These are phyloP conservation scores for Nymphalis io DNA, from an alignment of 1,140 invertebrate species.

Conservation along the genomic window DNA sequence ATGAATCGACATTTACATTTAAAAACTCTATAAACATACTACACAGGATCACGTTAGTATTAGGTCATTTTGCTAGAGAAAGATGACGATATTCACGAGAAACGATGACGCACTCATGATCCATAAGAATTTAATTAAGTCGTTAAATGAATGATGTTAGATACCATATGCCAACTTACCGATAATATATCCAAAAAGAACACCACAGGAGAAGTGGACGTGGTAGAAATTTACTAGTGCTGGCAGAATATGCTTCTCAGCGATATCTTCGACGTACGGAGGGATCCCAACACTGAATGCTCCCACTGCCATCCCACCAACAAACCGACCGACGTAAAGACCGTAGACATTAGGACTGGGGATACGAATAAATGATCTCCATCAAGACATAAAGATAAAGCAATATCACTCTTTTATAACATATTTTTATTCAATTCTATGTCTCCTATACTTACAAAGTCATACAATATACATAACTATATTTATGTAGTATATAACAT, in stretches of 20 bases:
- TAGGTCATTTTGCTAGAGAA: too few species aligned
- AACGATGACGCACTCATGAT: too few species aligned
- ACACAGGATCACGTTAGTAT: too few species aligned
- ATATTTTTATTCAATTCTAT: too few species aligned
- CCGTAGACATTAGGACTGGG: conserved; percentile 74
- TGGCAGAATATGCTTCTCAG: conserved; percentile 83
- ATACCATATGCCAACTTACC: conserved; percentile 66
- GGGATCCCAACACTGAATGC: conserved; percentile 84
- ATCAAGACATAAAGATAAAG: neutral
- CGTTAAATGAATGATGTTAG: neutral
- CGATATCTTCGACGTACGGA: conserved; percentile 85
- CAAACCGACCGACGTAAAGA: conserved; percentile 82
- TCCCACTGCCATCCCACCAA: conserved; percentile 84
- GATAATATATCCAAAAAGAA: conserved; percentile 83
- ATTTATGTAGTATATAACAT: too few species aligned
- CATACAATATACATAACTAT: too few species aligned
- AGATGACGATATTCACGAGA: too few species aligned
- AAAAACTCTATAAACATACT: too few species aligned
- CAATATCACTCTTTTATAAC: too few species aligned
- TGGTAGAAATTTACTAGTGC: conserved; percentile 85
- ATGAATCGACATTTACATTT: too few species aligned
- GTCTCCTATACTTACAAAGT: too few species aligned
- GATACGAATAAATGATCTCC: neutral
- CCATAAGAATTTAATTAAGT: too few species aligned
- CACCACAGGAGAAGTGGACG: conserved; percentile 84